Evolutionary conservation across 1,140 invertebrate genomes (phyloP).

Genomic region (Pygmarrhopalites habei): DNA sequence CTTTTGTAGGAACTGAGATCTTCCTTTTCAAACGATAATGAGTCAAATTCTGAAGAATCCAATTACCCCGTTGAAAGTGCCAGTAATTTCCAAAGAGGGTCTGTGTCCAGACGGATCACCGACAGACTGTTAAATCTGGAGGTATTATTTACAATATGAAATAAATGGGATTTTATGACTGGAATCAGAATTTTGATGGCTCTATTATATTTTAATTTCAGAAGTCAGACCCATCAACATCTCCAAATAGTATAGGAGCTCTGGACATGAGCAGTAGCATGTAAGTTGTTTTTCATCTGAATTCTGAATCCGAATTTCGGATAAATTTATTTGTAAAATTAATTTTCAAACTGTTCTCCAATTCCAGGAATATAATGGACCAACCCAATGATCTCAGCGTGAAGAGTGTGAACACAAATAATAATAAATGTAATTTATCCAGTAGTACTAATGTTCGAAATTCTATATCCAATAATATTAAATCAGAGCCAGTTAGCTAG

Average conservation of each 20-base stretch:
- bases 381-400: conserved; percentile 7
- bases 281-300: too few species aligned
- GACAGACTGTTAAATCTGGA: not conserved
- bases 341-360: too few species aligned
- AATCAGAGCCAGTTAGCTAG: conserved; percentile 14
- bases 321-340: too few species aligned
- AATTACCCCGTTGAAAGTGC: not conserved
- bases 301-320: too few species aligned
- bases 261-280: conserved; percentile 6
- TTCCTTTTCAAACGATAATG: not conserved
- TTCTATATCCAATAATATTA: not conserved
- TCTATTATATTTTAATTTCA: not conserved
- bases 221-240: not conserved
- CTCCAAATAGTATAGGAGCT: not conserved
- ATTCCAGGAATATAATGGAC: too few species aligned
- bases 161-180: not conserved
- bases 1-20: not conserved
- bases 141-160: not conserved
- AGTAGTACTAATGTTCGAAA: not conserved
- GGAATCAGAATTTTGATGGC: not conserved
- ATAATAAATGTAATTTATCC: not conserved
- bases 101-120: not conserved
- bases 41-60: conserved; percentile 9
- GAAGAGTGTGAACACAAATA: not conserved
- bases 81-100: not conserved